These are phyloP conservation scores for Lycia hirtaria DNA, from an alignment of 2,888 invertebrate genomes.

Conservation along the genomic window DNA sequence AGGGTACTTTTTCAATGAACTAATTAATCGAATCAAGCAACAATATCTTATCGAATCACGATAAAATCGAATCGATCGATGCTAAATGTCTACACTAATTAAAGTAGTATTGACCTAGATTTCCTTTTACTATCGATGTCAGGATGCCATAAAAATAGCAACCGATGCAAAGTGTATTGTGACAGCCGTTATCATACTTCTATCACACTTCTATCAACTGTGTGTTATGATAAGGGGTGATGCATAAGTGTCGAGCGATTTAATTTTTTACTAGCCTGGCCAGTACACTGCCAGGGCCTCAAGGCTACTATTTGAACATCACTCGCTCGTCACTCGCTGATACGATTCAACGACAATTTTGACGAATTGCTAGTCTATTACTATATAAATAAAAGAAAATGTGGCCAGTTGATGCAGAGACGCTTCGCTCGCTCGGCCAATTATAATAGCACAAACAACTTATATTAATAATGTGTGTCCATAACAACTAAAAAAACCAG, in stretches of 20 bases:
- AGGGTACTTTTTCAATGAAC: neutral
- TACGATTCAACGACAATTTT: no score
- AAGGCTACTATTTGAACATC: no score
- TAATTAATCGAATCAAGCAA: constrained; percentile 5
- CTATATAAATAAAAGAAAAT: no score
- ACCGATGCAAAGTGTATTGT: constrained; percentile 64
- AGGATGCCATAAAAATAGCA: constrained; percentile 48
- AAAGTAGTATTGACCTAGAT: constrained; percentile 16
- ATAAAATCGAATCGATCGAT: constrained; percentile 2
- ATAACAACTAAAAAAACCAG: no score
- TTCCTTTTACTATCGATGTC: constrained; percentile 30
- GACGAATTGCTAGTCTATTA: no score
- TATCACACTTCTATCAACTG: constrained; percentile 64
- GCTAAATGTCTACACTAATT: constrained; percentile 3
- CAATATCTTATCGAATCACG: constrained; percentile 1
- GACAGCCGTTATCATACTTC: constrained; percentile 65
- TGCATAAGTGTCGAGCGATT: constrained; percentile 28
- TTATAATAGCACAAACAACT: no score
- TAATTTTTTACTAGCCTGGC: neutral
- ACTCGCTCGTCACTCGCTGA: no score
- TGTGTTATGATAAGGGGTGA: constrained; percentile 39
- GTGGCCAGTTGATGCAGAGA: no score
- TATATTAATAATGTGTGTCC: no score
- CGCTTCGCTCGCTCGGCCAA: no score
- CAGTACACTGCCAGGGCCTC: no score